Evolutionary conservation across 2,797 vertebrate species (phyloP).

Genomic region (Rhynchonycteris naso): DNA sequence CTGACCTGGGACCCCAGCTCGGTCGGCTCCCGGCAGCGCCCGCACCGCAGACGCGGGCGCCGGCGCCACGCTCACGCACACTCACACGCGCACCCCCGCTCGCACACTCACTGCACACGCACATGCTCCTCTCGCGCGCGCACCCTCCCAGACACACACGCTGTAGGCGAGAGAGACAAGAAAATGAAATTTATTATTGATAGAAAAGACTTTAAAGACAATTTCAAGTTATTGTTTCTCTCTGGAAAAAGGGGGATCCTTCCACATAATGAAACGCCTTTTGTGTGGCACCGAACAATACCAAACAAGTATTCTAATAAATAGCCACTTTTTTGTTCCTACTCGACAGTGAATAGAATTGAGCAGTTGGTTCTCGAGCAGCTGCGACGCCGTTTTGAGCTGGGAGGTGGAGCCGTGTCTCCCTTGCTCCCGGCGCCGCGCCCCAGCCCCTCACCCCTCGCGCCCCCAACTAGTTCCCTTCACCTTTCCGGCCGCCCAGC

Average conservation of each 20-base stretch:
- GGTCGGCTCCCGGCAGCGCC: conserved; percentile 89
- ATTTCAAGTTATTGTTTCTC: conserved; percentile 99
- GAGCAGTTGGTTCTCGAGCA: conserved; percentile 97
- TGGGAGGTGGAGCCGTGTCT: conserved; percentile 91
- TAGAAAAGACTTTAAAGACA: conserved; percentile 95
- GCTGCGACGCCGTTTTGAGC: conserved; percentile 92
- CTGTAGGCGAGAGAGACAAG: conserved; percentile 92
- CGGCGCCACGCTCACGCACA: conserved; percentile 88
- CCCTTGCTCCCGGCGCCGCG: conserved; percentile 81
- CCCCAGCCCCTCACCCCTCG: conserved; percentile 29
- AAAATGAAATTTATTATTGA: conserved; percentile 98
- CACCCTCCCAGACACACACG: conserved; percentile 77
- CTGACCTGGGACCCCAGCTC: conserved; percentile 87
- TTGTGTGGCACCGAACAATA: conserved; percentile 98
- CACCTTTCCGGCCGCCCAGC: background rate
- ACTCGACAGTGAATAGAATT: conserved; percentile 94
- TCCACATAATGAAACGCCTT: conserved; percentile 95
- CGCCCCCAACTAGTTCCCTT: background rate
- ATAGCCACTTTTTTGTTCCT: conserved; percentile 97
- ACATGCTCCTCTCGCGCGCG: conserved; percentile 42
- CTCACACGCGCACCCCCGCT: conserved; percentile 84
- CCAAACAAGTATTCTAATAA: conserved; percentile 99
- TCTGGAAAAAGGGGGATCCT: conserved; percentile 87
- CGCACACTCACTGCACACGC: conserved; percentile 77
- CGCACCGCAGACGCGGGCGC: conserved; percentile 87